These are phyloP conservation scores for Lycophotia porphyrea DNA, from an alignment of 2,888 invertebrate genomes.

Conservation along the genomic window DNA sequence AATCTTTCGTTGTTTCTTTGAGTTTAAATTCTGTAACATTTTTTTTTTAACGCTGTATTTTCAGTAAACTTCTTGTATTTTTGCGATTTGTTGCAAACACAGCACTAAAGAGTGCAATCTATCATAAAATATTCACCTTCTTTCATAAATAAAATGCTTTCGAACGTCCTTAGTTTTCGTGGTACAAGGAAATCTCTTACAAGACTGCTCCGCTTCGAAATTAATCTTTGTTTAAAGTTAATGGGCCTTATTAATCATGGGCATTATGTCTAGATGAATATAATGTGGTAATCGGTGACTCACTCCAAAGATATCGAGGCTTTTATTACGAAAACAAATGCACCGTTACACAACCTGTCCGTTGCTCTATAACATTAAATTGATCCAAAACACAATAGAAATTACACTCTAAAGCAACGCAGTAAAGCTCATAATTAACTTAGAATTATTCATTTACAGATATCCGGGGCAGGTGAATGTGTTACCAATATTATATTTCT, in stretches of 20 bases:
- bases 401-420: conserved; percentile 60
- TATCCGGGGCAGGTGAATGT: conserved; percentile 82
- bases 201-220: conserved; percentile 74
- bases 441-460: conserved; percentile 16
- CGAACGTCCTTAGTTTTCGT: conserved; percentile 61
- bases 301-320: conserved; percentile 80
- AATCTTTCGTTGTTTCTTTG: not conserved
- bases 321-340: conserved; percentile 86
- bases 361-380: conserved; percentile 70
- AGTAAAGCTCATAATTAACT: conserved; percentile 63
- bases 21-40: not conserved
- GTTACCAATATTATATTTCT: conserved; percentile 80
- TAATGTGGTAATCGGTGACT: conserved; percentile 86
- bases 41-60: not conserved
- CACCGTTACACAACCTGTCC: conserved; percentile 81
- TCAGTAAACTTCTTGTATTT: not conserved
- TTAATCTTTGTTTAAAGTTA: conserved; percentile 89
- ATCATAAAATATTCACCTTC: conserved; percentile 27
- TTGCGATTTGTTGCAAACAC: conserved; percentile 1
- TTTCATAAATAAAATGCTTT: conserved; percentile 42
- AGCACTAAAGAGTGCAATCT: conserved; percentile 16
- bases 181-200: conserved; percentile 73
- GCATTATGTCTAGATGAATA: conserved; percentile 86
- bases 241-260: conserved; percentile 87
- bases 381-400: conserved; percentile 56